Percentiles rank a stretch among this genome's conserved stretches.
Conservation (phyloP, 1,140 invertebrate species). For the Helicoverpa zea region DNA sequence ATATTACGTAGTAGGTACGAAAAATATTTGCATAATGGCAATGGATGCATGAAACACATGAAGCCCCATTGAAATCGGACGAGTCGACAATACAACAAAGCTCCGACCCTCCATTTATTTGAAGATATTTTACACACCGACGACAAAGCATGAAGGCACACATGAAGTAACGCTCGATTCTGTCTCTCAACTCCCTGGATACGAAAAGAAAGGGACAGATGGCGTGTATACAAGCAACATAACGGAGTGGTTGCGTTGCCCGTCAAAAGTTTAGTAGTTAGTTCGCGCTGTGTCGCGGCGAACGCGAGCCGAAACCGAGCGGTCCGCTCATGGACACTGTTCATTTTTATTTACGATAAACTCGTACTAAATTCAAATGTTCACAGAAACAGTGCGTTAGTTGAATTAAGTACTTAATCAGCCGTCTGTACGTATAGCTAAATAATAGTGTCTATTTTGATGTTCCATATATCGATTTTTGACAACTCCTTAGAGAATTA, state of each 20-base stretch:
- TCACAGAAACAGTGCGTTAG: constrained; percentile 60
- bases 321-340: constrained; percentile 67
- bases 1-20: too few species aligned
- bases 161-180: constrained; percentile 52
- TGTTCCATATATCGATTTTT: constrained; percentile 57
- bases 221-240: constrained; percentile 39
- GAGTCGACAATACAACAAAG: constrained; percentile 79
- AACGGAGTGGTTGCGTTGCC: constrained; percentile 54
- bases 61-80: constrained; percentile 38
- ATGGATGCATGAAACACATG: too few species aligned
- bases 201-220: constrained; percentile 48
- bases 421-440: constrained; percentile 41
- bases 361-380: constrained; percentile 59
- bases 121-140: constrained; percentile 60
- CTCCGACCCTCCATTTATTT: constrained; percentile 56
- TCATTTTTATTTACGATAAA: constrained; percentile 76
- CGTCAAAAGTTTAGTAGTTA: constrained; percentile 77
- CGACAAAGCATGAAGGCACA: constrained; percentile 51
- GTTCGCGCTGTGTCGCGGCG: constrained; percentile 75
- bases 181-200: constrained; percentile 5
- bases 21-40: too few species aligned
- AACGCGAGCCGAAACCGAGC: constrained; percentile 63
- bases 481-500: constrained; percentile 53
- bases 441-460: constrained; percentile 47
- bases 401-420: constrained; percentile 43